Percentiles rank a stretch among this genome's conserved stretches.
Conservation (phyloP, 2,797 vertebrate genomes). For the Phaenicophaeus curvirostris region DNA sequence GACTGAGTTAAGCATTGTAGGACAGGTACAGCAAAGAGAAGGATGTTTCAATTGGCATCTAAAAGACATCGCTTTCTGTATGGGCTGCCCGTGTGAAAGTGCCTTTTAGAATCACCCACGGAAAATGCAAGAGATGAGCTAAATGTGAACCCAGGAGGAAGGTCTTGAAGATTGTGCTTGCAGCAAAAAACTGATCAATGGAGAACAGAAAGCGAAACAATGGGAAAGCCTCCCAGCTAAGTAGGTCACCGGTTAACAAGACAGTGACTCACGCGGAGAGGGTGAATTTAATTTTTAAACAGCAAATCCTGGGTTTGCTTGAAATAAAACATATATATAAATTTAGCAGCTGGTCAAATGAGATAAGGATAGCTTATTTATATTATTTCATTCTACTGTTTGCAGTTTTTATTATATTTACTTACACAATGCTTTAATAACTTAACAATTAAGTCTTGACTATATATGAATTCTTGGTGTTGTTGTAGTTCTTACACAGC, state of each 20-base stretch:
- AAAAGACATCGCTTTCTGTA: slow-evolving; percentile 36
- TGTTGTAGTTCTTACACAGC: background rate
- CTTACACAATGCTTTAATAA: background rate
- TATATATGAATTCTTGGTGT: background rate
- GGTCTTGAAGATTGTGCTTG: slow-evolving; percentile 52
- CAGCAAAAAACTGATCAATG: slow-evolving; percentile 72
- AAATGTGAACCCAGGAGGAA: slow-evolving; percentile 67
- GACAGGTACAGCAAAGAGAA: background rate
- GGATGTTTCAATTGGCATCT: slow-evolving; percentile 21
- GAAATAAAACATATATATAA: background rate
- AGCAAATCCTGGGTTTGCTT: background rate
- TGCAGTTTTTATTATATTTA: background rate
- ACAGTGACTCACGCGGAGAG: background rate
- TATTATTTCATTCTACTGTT: background rate
- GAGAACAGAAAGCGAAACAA: slow-evolving; percentile 41
- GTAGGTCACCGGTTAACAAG: slow-evolving; percentile 72
- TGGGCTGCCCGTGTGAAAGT: slow-evolving; percentile 4
- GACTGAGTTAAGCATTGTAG: slow-evolving; percentile 32
- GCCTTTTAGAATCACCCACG: slow-evolving; percentile 46
- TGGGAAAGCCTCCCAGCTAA: slow-evolving; percentile 42
- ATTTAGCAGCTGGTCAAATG: background rate
- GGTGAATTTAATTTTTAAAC: slow-evolving; percentile 59
- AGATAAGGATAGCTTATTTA: background rate
- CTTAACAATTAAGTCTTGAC: background rate
- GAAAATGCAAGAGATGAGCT: slow-evolving; percentile 58